phyloP scores from a whole-genome alignment of 2,888 invertebrate species.

The Bugula neritina region DNA sequence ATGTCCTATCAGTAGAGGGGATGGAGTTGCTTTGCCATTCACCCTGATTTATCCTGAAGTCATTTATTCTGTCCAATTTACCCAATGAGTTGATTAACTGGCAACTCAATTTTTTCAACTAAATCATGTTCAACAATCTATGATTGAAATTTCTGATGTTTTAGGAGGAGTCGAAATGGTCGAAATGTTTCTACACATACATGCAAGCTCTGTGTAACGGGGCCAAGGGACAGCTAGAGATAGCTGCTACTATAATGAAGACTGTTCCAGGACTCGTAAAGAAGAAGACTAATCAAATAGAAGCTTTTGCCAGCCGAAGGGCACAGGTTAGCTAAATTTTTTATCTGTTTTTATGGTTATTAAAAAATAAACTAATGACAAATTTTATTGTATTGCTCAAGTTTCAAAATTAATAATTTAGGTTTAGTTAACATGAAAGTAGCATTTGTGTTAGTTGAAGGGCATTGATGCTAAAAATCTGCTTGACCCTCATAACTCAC shows the following conservation, averaged over 20 bases:
- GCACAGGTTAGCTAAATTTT: not conserved
- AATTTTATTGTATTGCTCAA: no score
- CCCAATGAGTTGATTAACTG: no score
- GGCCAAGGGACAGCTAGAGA: conserved; percentile 54
- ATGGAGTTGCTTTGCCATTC: not conserved
- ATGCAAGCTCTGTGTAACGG: conserved; percentile 60
- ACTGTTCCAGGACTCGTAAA: conserved; percentile 53
- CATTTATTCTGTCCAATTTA: not conserved
- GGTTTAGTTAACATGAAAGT: no score
- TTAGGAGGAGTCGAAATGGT: conserved; percentile 63
- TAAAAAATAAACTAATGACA: no score
- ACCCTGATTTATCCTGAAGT: not conserved
- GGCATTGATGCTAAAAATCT: no score
- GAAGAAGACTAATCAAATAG: conserved; percentile 54
- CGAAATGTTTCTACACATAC: conserved; percentile 64
- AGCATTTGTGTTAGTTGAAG: no score
- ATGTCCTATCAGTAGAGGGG: no score
- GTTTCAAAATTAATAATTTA: no score
- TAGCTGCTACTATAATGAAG: conserved; percentile 47
- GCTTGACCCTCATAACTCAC: no score
- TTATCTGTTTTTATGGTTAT: not conserved
- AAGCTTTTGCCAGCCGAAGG: conserved; percentile 47
- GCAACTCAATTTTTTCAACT: no score
- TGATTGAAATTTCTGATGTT: conserved; percentile 48
- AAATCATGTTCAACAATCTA: no score